Percentiles rank a stretch among this genome's conserved stretches.
These are phyloP conservation scores for Alces alces DNA, from an alignment of 2,113 vertebrate genomes.

Conservation along the genomic window DNA sequence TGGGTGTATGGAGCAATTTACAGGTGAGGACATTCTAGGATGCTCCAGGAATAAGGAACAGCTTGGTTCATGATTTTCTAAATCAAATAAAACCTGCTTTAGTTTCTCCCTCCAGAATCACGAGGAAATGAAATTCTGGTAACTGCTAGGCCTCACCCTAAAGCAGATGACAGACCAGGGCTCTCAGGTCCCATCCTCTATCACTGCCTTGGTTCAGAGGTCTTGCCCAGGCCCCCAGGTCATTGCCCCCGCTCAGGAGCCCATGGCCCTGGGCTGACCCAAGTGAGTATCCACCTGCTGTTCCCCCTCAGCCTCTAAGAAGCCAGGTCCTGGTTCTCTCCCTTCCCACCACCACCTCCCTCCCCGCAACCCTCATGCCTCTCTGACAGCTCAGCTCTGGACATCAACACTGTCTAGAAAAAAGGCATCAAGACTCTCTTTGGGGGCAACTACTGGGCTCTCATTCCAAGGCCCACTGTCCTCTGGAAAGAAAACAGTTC, in stretches of 20 bases:
- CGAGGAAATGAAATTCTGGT: background rate
- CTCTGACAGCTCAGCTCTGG: background rate
- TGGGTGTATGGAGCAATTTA: fast-evolving
- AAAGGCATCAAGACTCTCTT: background rate
- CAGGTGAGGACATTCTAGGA: background rate
- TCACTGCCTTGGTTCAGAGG: too few relatives aligned
- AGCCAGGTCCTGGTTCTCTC: fast-evolving
- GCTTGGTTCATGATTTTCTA: background rate
- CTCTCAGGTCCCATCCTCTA: fast-evolving
- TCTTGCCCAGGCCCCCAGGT: background rate
- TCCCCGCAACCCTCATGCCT: fast-evolving
- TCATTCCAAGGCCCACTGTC: background rate
- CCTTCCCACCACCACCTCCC: background rate
- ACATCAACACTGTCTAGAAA: background rate
- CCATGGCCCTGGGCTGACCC: background rate
- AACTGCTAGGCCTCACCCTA: fast-evolving
- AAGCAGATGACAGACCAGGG: background rate
- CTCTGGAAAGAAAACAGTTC: background rate
- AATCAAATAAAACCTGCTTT: background rate
- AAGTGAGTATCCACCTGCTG: fast-evolving
- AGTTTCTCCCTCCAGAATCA: background rate
- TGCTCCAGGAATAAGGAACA: fast-evolving
- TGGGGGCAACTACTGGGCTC: too few relatives aligned
- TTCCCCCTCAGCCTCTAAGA: background rate
- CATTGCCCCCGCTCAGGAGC: background rate